Evolutionary conservation across 23 tunicate species (phyloP), one percentile per base, ranked within the genome.

Genomic region (Oikopleura vanhoeffeni): DNA sequence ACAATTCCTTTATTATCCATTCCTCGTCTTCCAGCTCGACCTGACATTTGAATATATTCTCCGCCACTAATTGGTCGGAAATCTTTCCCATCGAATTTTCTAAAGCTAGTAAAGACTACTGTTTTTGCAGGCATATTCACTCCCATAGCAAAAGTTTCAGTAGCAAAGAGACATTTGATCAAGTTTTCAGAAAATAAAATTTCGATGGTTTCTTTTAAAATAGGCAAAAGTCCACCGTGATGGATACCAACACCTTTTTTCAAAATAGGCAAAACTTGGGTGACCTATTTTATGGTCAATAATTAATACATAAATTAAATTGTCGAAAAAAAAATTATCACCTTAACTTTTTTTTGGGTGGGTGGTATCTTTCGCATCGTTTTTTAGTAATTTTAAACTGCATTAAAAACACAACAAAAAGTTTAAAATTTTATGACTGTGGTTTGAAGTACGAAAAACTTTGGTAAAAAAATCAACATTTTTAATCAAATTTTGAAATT

Each of bases 111-210:
- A 85, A 92, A 92, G 24, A 92, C 85, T 40, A 92, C 97, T 49
- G 97, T 92, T 85, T 90, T 91, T 41, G 97, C 97, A 1, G 97
- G 97, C 97, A 92, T 92, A 89, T 92, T 92, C 0, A 92, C 97
- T 34, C 97, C 97, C 97, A 92, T 92, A 1, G 97, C 84, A 85
- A 92, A 92, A n/a, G 97, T 92, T 41, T 92, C 97, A 36, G 97
- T 92, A 39, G 97, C 97, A 79, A 92, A 92, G 1, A 92, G 76
- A 41, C 86, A 87, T 88, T 92, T 92, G 1, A 92, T 92, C 49
- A 92, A 76, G 3, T 92, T 92, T 90, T 92, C 97, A 33, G 97
- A 92, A 58, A 92, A 92, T 0, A 92, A 87, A 40, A 92, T 89
- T 71, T 92, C 97, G 34, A 88, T 92, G 39, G 93, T 89, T 87